Conservation (phyloP, 2,888 invertebrate genomes). For the Lagria hirta region DNA sequence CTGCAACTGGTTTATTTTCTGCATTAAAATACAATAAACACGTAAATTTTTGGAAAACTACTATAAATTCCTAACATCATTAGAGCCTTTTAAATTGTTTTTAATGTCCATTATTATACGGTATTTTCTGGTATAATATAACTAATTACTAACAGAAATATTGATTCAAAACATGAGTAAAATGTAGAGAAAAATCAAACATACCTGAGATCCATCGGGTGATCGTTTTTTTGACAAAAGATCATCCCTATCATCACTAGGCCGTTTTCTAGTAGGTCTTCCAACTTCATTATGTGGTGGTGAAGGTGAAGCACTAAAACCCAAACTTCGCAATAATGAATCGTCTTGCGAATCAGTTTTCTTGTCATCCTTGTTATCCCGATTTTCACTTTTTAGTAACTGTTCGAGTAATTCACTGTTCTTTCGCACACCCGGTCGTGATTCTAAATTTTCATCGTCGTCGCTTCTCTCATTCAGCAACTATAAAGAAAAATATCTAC, state of each 20-base stretch:
- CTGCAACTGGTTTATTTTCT: no score
- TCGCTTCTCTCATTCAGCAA: conserved; percentile 81
- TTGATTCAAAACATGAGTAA: conserved; percentile 3
- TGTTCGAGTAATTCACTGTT: conserved; percentile 65
- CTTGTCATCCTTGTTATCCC: conserved; percentile 56
- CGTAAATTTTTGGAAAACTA: no score
- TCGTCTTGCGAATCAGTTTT: conserved; percentile 57
- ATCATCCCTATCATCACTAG: conserved; percentile 64
- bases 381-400: conserved; percentile 55
- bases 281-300: conserved; percentile 55
- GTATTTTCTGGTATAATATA: no score
- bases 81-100: no score
- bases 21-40: no score
- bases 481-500: no score
- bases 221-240: conserved; percentile 52
- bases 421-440: conserved; percentile 59
- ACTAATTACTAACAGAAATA: conserved; percentile 1
- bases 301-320: conserved; percentile 58
- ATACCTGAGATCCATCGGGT: conserved; percentile 50
- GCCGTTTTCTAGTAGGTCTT: conserved; percentile 57
- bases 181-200: conserved; percentile 12
- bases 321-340: conserved; percentile 58
- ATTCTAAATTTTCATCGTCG: conserved; percentile 74
- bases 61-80: no score
- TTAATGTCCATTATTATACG: no score